Conservation (phyloP, 2,888 invertebrate species). For the Nesidiocoris tenuis region DNA sequence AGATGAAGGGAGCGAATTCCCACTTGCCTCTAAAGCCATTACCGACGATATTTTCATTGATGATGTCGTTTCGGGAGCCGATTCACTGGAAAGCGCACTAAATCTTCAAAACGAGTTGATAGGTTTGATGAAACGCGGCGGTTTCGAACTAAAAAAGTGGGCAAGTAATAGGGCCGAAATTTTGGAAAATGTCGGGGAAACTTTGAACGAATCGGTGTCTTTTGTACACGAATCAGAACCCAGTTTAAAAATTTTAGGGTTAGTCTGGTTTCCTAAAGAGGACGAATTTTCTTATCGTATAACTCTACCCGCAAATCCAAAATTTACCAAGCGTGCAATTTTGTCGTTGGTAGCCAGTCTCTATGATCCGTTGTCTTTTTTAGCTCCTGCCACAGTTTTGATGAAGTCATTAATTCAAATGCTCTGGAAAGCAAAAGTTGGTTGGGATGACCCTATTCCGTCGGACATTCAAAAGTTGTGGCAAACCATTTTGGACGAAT, state of each 20-base stretch:
- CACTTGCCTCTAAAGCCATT: neutral
- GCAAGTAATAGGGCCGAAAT: conserved; percentile 27
- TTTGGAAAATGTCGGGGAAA: neutral
- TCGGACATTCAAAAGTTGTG: neutral
- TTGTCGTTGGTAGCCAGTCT: conserved; percentile 30
- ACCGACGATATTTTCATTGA: conserved; percentile 18
- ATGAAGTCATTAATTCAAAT: too few relatives aligned
- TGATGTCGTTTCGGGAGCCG: conserved; percentile 12
- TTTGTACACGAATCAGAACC: conserved; percentile 16
- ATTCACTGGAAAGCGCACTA: conserved; percentile 6
- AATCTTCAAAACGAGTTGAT: conserved; percentile 8
- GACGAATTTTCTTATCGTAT: conserved; percentile 46
- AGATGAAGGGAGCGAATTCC: conserved; percentile 11
- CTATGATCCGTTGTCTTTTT: conserved; percentile 17
- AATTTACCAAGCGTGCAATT: conserved; percentile 48
- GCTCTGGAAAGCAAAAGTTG: conserved; percentile 14
- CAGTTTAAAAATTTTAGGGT: conserved; percentile 46
- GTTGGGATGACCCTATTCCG: conserved; percentile 24
- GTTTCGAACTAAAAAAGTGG: conserved; percentile 40
- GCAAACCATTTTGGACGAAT: neutral
- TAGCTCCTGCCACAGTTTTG: conserved; percentile 11
- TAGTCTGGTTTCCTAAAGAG: conserved; percentile 45
- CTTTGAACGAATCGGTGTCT: too few relatives aligned
- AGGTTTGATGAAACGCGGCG: conserved; percentile 1
- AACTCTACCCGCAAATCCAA: neutral